phyloP scores from a whole-genome alignment of 2,888 invertebrate species.

The Acleris holmiana region DNA sequence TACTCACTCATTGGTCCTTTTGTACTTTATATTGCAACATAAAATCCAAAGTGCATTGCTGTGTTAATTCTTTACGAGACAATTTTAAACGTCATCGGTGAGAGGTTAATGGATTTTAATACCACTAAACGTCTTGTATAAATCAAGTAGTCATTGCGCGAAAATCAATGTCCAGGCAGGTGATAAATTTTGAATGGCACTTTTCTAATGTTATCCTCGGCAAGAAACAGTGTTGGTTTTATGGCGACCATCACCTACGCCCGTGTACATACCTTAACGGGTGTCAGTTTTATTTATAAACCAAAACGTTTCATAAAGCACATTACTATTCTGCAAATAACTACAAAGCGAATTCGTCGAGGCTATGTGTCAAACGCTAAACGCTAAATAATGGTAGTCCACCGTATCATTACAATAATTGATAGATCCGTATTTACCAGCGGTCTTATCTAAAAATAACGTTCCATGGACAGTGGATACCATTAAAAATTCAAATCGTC shows the following conservation, averaged over 20 bases:
- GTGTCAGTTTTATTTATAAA: neutral
- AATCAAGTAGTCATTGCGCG: conserved; percentile 10
- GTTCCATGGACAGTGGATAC: conserved; percentile 48
- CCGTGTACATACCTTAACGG: neutral
- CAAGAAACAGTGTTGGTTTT: neutral
- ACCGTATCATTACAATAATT: conserved; percentile 50
- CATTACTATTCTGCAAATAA: conserved; percentile 14
- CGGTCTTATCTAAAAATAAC: conserved; percentile 49
- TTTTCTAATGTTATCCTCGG: conserved; percentile 6
- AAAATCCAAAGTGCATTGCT: conserved; percentile 14
- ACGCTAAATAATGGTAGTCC: conserved; percentile 40
- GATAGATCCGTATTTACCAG: conserved; percentile 44
- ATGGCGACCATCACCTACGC: conserved; percentile 5
- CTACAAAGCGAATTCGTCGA: neutral
- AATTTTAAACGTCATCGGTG: conserved; percentile 12
- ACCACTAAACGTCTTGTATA: conserved; percentile 23
- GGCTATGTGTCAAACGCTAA: conserved; percentile 37
- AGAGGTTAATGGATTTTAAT: conserved; percentile 22
- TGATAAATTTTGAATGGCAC: conserved; percentile 12
- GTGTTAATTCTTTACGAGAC: conserved; percentile 6
- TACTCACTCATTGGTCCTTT: neutral
- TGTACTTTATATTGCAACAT: neutral
- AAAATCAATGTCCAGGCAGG: conserved; percentile 27
- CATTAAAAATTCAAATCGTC: conserved; percentile 75
- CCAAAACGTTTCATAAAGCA: neutral